Conservation (phyloP, 2,797 vertebrate species). For the Hippocampus kuda region DNA sequence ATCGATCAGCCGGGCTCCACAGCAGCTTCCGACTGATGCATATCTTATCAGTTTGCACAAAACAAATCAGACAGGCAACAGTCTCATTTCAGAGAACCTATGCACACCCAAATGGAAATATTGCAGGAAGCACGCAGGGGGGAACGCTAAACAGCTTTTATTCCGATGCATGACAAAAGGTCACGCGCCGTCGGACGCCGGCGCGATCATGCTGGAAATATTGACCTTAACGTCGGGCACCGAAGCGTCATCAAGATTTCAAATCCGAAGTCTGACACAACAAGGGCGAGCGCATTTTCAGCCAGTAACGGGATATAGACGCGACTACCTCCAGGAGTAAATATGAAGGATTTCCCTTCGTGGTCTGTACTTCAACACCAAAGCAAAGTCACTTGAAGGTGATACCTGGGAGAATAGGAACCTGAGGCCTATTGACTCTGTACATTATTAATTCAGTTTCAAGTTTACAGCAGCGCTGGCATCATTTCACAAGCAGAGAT, state of each 20-base stretch:
- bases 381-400: slow-evolving; percentile 70
- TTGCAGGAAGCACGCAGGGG: slow-evolving; percentile 31
- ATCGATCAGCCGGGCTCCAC: slow-evolving; percentile 62
- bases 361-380: slow-evolving; percentile 42
- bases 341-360: slow-evolving; percentile 41
- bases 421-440: slow-evolving; percentile 61
- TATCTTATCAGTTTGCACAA: slow-evolving; percentile 63
- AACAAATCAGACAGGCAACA: slow-evolving; percentile 51
- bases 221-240: slow-evolving; percentile 17
- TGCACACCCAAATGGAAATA: slow-evolving; percentile 42
- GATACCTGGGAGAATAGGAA: slow-evolving; percentile 64
- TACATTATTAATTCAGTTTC: slow-evolving; percentile 76
- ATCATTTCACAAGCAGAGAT: slow-evolving; percentile 64
- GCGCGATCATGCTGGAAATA: slow-evolving; percentile 44
- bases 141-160: slow-evolving; percentile 13
- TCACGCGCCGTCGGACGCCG: slow-evolving; percentile 12
- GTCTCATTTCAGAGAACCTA: slow-evolving; percentile 53
- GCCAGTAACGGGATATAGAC: slow-evolving; percentile 22
- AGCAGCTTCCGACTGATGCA: slow-evolving; percentile 59
- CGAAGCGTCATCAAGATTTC: slow-evolving; percentile 21
- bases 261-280: slow-evolving; percentile 25
- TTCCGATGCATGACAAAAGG: slow-evolving; percentile 3
- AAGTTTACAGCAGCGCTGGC: slow-evolving; percentile 60
- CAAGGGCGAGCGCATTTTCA: slow-evolving; percentile 21
- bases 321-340: slow-evolving; percentile 30